phyloP scores from a whole-genome alignment of 2,888 invertebrate species.

The Tetramorium bicarinatum region DNA sequence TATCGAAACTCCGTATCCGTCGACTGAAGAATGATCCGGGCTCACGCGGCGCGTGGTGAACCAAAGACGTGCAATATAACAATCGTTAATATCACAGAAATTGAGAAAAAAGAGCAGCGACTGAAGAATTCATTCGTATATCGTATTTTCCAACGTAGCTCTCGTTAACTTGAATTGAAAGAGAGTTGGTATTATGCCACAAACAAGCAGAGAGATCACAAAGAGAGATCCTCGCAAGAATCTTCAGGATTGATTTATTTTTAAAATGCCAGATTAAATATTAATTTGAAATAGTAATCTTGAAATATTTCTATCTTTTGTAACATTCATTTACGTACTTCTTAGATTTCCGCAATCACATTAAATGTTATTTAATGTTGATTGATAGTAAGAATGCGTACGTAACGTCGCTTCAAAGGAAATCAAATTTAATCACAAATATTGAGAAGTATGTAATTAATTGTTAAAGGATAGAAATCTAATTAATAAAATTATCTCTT shows the following conservation, averaged over 20 bases:
- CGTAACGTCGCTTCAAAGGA: neutral
- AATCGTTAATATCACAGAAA: conserved; percentile 25
- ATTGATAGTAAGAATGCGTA: neutral
- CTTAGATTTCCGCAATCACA: conserved; percentile 1
- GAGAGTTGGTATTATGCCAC: neutral
- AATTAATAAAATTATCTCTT: conserved; percentile 4
- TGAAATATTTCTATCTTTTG: conserved; percentile 23
- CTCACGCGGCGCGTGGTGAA: conserved; percentile 30
- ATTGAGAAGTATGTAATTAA: conserved; percentile 34
- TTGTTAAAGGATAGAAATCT: conserved; percentile 8
- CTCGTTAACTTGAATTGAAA: neutral
- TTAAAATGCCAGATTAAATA: neutral
- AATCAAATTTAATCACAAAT: neutral
- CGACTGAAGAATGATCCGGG: conserved; percentile 33
- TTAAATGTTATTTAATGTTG: neutral
- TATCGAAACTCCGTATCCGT: conserved; percentile 44
- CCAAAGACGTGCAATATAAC: conserved; percentile 31
- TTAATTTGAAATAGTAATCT: neutral
- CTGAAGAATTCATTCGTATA: conserved; percentile 22
- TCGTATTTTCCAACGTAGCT: neutral
- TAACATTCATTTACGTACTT: conserved; percentile 28
- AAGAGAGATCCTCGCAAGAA: neutral
- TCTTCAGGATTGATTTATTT: neutral
- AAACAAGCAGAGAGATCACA: neutral
- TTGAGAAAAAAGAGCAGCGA: neutral